Base-by-base conservation (phyloP, 2,888 invertebrate species). In the Drosophila lutescens region DNA sequence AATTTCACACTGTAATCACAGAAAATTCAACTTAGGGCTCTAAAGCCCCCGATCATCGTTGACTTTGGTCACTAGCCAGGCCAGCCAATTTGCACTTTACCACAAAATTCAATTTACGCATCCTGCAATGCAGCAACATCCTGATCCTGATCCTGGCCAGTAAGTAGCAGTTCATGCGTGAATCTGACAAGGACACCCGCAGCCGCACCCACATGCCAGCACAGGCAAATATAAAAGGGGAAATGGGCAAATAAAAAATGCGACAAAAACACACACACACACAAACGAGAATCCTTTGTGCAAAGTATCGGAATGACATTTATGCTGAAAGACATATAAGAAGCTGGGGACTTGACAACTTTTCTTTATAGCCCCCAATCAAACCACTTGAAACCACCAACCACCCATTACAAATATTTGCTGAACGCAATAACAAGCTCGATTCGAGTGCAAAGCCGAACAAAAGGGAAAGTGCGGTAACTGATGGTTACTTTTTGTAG, bases 41-140 rank as follows among this genome's bases (percentile, higher is more conserved):
- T 38, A 40, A 67, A 46, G 38, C 20, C 15, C 10, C n/a, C 46
- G 46, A 47, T 54, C 53, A 47, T 54, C 54, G 54, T 54, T 67
- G 68, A 40, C 67, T 32, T 60, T 60, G 26, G 23, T 23, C 23
- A 23, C 23, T 23, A 4, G 43, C 43, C 10, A 26, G 34, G 23
- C n/a, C 26, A 43, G 55, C 47, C 68, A 56, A 68, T 47, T 67
- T 49, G 41, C 68, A 67, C 77, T 82, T 58, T 67, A 75, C 84
- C 79, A 46, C 78, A 79, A 78, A 79, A 84, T 79, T 77, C 81
- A 83, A 79, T 80, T 80, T 79, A 51, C 59, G 54, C 66, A 62
- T 65, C 63, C 71, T 60, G 67, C 67, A 54, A 51, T 67, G 51
- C 47, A 43, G 67, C 80, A 56, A 74, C 68, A 72, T 68, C 81